Base-by-base conservation (phyloP, 2,888 invertebrate species). In the Caenorhabditis becei region DNA sequence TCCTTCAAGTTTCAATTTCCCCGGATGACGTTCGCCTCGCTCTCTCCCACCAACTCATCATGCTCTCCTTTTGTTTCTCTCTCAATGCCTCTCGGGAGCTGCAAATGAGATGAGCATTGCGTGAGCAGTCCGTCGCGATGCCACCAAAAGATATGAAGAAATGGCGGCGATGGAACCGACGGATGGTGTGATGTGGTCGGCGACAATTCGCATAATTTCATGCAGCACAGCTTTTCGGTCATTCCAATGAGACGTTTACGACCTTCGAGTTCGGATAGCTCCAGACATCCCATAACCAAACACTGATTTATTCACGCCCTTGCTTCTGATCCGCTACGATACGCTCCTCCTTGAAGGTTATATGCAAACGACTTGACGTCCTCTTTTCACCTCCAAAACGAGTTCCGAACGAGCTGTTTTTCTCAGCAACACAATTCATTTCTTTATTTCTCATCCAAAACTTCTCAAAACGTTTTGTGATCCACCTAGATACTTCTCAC, bases 21-120 rank as follows among this genome's bases (percentile, higher is more conserved):
- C 37, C 32, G 37, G 70, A 61, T 61, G 61, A 71, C 61, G 61
- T 62, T 71, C 61, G 23, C 8, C 23, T 37, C 11, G 10, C 10
- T 8, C 23, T 69, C 59, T 51, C 51, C 32, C 32, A 32, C 18
- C 56, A 56, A 18, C 23, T 54, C 70, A 53, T 54, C 70, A 59
- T 59, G 20, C 35, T 69, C 49, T 69, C 5, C 67, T 69, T 69
- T 61, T 70, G 61, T 70, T 51, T 72, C 54, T 56, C n/a, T 44
- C 23, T 24, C 44, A 18, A 47, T 54, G 26, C 26, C 35, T 49
- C 63, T 51, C 28, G 49, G 37, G 35, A 41, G 66, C 56, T 59
- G 59, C 66, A 74, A 66, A 74, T 66, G 74, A 74, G 74, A 66
- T 66, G 74, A 59, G 59, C 58, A 74, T 74, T 74, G 74, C 74